These are phyloP conservation scores for Myotis pilosus DNA, from an alignment of 2,797 vertebrate genomes.

Conservation along the genomic window DNA sequence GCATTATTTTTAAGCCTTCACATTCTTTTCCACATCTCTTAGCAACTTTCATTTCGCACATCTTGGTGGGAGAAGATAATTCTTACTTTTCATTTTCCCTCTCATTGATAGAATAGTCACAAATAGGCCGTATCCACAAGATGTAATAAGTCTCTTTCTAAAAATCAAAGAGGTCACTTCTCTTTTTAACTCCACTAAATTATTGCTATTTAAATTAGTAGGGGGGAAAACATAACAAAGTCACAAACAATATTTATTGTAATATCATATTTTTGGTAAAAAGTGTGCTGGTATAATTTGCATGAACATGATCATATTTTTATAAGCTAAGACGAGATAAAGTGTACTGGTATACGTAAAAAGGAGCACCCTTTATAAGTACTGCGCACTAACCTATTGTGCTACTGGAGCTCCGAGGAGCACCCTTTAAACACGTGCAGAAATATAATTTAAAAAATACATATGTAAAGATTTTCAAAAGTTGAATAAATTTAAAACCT, in stretches of 20 bases:
- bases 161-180: neutral
- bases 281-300: neutral
- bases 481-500: neutral
- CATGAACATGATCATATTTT: neutral
- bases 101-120: conserved; percentile 20
- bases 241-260: neutral
- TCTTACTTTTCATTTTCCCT: conserved; percentile 21
- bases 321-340: neutral
- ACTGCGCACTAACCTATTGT: too few species aligned
- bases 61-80: conserved; percentile 15
- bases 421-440: neutral
- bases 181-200: neutral
- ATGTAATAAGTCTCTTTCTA: neutral
- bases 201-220: conserved; percentile 22
- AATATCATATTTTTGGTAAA: neutral
- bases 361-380: neutral
- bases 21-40: conserved; percentile 35
- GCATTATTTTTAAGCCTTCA: conserved; percentile 54
- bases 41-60: conserved; percentile 49
- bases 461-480: neutral
- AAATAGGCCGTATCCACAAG: neutral
- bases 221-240: neutral
- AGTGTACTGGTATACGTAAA: neutral
- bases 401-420: neutral
- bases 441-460: neutral